Conservation (phyloP, 2,797 vertebrate species). For the Rhinogobio ventralis region DNA sequence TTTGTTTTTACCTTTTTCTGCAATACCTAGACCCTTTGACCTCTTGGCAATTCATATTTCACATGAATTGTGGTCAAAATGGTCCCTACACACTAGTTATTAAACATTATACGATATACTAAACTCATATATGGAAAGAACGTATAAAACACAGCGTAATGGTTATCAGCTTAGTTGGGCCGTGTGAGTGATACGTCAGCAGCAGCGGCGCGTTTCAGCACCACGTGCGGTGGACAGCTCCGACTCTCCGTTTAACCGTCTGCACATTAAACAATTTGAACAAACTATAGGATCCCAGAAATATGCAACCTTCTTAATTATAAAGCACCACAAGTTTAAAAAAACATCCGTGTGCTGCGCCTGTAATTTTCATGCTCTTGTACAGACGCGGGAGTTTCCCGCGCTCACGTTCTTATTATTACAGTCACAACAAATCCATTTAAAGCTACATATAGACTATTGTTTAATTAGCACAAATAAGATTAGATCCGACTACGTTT, state of each 20-base stretch:
- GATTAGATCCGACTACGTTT: neutral
- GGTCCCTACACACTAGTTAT: neutral
- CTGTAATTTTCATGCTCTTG: neutral
- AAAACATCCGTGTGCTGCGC: neutral
- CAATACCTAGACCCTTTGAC: neutral
- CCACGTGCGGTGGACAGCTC: constrained; percentile 35
- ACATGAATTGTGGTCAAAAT: neutral
- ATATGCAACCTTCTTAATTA: neutral
- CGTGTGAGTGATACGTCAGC: neutral
- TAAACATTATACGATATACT: neutral
- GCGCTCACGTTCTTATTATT: neutral
- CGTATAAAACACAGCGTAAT: neutral
- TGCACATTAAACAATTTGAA: neutral
- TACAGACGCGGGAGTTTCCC: neutral
- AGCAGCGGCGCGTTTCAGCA: constrained; percentile 37
- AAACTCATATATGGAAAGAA: neutral
- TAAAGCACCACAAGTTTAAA: neutral
- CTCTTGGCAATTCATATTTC: neutral
- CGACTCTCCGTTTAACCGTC: neutral
- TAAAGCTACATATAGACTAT: neutral
- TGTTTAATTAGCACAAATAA: constrained; percentile 3
- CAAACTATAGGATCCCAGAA: neutral
- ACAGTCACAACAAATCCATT: constrained; percentile 5
- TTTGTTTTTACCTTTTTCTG: neutral
- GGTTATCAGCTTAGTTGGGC: neutral